Conservation (phyloP, 2,113 vertebrate genomes). For the Antennarius striatus region DNA sequence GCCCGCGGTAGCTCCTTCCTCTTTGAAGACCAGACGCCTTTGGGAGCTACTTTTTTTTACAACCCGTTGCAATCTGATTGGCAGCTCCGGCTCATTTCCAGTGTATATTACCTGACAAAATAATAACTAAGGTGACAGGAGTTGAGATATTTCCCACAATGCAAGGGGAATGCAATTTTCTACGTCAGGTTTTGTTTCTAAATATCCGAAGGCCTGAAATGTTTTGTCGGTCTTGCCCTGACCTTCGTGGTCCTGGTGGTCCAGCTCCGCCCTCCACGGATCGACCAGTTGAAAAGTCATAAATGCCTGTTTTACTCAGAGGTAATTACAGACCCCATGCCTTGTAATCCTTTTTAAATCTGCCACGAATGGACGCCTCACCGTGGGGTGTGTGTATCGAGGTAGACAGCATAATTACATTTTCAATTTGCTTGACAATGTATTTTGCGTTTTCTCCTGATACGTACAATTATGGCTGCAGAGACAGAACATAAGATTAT, state of each 20-base stretch:
- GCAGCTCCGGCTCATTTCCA: conserved; percentile 33
- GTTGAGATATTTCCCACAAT: too few species aligned
- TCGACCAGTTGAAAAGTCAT: conserved; percentile 13
- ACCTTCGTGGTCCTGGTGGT: conserved; percentile 3
- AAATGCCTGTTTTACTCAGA: too few species aligned
- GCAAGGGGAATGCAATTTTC: too few species aligned
- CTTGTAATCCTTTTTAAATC: background rate
- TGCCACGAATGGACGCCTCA: too few species aligned
- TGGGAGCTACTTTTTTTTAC: conserved; percentile 15
- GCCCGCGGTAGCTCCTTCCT: conserved; percentile 30
- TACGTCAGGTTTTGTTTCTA: background rate
- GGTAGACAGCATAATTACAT: background rate
- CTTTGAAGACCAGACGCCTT: conserved; percentile 33
- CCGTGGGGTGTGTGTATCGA: too few species aligned
- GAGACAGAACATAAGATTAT: background rate
- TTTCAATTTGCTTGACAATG: background rate
- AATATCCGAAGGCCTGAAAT: conserved; percentile 7
- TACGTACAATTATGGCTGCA: background rate
- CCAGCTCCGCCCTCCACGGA: background rate
- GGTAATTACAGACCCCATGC: too few species aligned
- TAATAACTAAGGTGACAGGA: background rate
- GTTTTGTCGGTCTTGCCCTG: conserved; percentile 31
- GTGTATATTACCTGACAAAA: conserved; percentile 3
- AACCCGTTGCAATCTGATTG: conserved; percentile 29
- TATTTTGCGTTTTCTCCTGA: background rate